These are phyloP conservation scores for Coleophora flavipennella DNA, from an alignment of 2,888 invertebrate species.

Conservation along the genomic window DNA sequence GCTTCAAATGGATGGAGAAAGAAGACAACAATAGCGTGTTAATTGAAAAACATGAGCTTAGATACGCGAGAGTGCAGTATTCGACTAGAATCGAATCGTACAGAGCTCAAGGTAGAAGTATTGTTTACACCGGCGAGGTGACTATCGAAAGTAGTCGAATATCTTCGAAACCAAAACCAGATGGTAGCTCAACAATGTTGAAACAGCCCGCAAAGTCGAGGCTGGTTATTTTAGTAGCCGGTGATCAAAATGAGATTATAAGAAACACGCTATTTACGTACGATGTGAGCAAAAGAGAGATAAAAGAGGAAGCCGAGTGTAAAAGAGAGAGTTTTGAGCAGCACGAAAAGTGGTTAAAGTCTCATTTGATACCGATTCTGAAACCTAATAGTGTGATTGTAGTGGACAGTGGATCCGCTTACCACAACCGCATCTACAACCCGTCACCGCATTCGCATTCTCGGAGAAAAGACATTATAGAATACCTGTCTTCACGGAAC, in stretches of 20 bases:
- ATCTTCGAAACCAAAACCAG: conserved; percentile 24
- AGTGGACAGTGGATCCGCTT: conserved; percentile 22
- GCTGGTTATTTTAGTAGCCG: conserved; percentile 23
- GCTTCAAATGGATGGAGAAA: conserved; percentile 28
- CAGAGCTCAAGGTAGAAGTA: conserved; percentile 21
- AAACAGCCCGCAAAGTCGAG: conserved; percentile 26
- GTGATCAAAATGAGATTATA: conserved; percentile 20
- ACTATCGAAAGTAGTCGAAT: conserved; percentile 23
- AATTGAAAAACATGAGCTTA: conserved; percentile 25
- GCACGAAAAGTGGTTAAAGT: conserved; percentile 26
- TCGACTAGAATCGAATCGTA: conserved; percentile 25
- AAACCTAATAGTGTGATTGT: conserved; percentile 25
- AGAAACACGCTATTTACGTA: conserved; percentile 23
- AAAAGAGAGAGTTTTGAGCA: conserved; percentile 24
- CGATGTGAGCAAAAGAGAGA: conserved; percentile 23
- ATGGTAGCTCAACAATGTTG: conserved; percentile 23
- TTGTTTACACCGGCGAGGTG: conserved; percentile 25
- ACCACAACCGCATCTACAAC: conserved; percentile 23
- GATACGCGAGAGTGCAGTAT: conserved; percentile 25
- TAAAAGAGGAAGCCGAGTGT: conserved; percentile 22
- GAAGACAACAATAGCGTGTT: conserved; percentile 25
- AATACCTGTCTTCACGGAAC: conserved; percentile 22
- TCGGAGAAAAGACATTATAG: conserved; percentile 26
- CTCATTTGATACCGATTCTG: conserved; percentile 22
- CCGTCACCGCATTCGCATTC: conserved; percentile 25